phyloP scores from a whole-genome alignment of 2,888 invertebrate species.

The Protonemura montana region DNA sequence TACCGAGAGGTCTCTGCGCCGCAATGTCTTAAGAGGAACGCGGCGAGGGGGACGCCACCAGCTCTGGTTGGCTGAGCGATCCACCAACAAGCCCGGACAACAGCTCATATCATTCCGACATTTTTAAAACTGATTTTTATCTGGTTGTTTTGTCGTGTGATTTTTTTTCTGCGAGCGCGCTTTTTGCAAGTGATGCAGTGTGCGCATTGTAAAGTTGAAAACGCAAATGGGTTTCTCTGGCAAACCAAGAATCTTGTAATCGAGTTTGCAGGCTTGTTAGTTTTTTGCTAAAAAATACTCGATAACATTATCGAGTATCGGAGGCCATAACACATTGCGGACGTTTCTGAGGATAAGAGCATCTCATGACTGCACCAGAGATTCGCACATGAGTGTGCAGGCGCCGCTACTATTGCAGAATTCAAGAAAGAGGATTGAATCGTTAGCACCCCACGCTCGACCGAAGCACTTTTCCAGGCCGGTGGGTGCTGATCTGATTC shows the following conservation, averaged over 20 bases:
- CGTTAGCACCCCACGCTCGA: too few relatives aligned
- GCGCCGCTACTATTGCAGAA: too few relatives aligned
- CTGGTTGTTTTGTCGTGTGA: background rate
- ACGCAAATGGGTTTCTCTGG: background rate
- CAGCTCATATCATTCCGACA: constrained; percentile 25
- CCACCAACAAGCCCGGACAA: constrained; percentile 28
- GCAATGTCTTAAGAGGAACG: constrained; percentile 9
- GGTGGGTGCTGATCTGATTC: too few relatives aligned
- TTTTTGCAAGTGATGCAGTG: background rate
- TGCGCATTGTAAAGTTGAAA: background rate
- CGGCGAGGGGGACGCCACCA: constrained; percentile 14
- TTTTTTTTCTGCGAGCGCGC: background rate
- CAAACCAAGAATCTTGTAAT: background rate
- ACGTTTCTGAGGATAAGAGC: too few relatives aligned
- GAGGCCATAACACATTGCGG: too few relatives aligned
- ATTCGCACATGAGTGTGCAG: too few relatives aligned
- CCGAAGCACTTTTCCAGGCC: too few relatives aligned
- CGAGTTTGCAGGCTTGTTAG: background rate
- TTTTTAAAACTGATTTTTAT: constrained; percentile 36
- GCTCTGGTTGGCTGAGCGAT: constrained; percentile 34
- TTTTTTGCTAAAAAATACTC: background rate
- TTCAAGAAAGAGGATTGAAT: too few relatives aligned
- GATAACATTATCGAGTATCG: background rate
- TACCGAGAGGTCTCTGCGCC: constrained; percentile 45
- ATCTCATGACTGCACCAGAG: too few relatives aligned